A percentile compares a stretch with the other conserved stretches of the same genome.
These are phyloP conservation scores for Drosophila gaucha DNA, from an alignment of 2,888 invertebrate species.

Conservation along the genomic window DNA sequence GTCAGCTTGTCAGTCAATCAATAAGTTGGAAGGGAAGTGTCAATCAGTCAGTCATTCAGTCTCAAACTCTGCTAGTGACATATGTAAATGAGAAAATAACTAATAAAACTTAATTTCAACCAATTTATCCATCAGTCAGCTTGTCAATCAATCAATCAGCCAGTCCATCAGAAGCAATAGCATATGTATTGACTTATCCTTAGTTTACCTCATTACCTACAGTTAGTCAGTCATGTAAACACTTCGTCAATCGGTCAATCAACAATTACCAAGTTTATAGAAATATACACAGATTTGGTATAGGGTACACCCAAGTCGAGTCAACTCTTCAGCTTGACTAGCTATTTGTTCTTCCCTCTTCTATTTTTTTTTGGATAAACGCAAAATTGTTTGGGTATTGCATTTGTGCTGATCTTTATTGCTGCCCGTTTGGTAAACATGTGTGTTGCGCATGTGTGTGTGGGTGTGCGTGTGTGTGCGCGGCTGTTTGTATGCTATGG, in stretches of 20 bases:
- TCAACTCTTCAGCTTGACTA: not conserved
- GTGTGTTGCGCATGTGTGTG: constrained; percentile 28
- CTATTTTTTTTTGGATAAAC: constrained; percentile 19
- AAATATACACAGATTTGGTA: not conserved
- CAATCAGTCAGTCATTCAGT: not conserved
- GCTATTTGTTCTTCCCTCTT: not conserved
- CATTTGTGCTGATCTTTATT: constrained; percentile 60
- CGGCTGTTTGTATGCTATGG: constrained; percentile 40
- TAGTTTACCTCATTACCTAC: no score
- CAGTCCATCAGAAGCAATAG: not conserved
- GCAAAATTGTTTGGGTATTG: constrained; percentile 48
- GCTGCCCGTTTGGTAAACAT: constrained; percentile 60
- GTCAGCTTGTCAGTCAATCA: not conserved
- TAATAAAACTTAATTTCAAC: not conserved
- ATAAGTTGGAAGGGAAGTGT: not conserved
- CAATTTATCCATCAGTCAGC: not conserved
- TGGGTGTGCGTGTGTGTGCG: constrained; percentile 19
- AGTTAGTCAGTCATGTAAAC: not conserved
- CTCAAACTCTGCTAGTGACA: no score
- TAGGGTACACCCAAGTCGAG: not conserved
- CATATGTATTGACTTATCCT: no score
- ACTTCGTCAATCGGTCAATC: no score
- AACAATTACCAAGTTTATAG: not conserved
- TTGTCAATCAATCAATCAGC: not conserved
- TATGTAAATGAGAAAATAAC: no score